Evolutionary conservation across 1,140 invertebrate genomes (phyloP).

Genomic region (Formica exsecta): DNA sequence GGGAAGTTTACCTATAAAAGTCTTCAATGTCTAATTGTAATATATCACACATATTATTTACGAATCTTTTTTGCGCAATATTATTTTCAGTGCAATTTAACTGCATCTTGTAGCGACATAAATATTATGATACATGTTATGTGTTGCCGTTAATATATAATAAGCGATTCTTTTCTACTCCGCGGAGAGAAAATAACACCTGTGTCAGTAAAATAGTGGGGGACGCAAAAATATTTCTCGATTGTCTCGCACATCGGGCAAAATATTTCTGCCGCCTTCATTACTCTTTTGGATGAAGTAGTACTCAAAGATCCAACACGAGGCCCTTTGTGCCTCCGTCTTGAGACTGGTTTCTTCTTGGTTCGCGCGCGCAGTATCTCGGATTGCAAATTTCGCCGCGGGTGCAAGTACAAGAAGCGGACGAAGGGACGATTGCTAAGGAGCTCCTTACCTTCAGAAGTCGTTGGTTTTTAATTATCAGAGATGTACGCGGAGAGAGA

Average conservation of each 20-base stretch:
- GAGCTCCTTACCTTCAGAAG: slow-evolving; percentile 40
- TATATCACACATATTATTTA: neutral
- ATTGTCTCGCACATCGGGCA: slow-evolving; percentile 26
- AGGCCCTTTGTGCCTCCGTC: slow-evolving; percentile 62
- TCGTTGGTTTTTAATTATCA: slow-evolving; percentile 54
- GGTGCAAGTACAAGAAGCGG: slow-evolving; percentile 64
- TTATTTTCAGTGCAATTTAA: neutral
- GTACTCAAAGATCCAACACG: slow-evolving; percentile 65
- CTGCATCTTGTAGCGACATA: neutral
- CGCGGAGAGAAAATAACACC: neutral
- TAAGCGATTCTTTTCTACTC: neutral
- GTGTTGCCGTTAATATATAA: neutral
- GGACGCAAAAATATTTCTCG: neutral
- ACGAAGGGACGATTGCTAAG: slow-evolving; percentile 65
- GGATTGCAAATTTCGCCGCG: slow-evolving; percentile 77
- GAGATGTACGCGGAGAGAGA: neutral
- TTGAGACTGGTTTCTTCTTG: slow-evolving; percentile 45
- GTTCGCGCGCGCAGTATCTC: slow-evolving; percentile 43
- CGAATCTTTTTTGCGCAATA: neutral
- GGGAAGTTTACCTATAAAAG: neutral
- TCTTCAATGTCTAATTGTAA: neutral
- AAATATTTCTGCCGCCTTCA: slow-evolving; percentile 59
- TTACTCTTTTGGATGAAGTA: slow-evolving; percentile 63
- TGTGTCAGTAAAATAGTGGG: neutral
- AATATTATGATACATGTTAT: neutral